Base-by-base conservation (phyloP, 2,797 vertebrate genomes). In the Mycteria americana region DNA sequence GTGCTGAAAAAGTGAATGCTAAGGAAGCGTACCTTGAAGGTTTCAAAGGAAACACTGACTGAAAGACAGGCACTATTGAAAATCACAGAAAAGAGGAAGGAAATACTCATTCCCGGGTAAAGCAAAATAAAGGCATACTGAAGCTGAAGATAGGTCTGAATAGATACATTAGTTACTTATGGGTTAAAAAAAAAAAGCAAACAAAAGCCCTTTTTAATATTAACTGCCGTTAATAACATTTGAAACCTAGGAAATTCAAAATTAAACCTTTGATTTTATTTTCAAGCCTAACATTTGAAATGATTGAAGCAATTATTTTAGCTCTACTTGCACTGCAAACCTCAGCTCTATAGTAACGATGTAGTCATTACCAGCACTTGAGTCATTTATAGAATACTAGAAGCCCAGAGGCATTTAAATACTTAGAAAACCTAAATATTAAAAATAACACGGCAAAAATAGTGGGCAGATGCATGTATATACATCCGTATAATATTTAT, bases 321-420 rank as follows among this genome's bases (percentile, higher is more conserved):
- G 73, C 53, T 88, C 65, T 45, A 68, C 92, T 91, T 89, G 82
- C 80, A 79, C 89, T 94, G 87, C 91, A 95, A 95, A 94, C 60
- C 82, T 84, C 91, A 93, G 94, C 94, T 95, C 85, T 86, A 69
- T 11, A 91, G 93, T 86, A 96, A 88, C 16, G 57, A 93, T 35
- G 73, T 7, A 97, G 81, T 92, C 82, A 94, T 95, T 95, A 95
- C 82, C 54, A 93, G 63, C 76, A 88, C 75, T 92, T 35, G 31
- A 93, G 82, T 86, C 64, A 92, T 93, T 96, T 92, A 92, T 45
- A 89, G 89, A 84, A 37, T 70, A 85, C 91, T 84, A 65, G 75
- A 91, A 97, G 69, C 91, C 94, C 85, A 96, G 69, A 96, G 91
- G 92, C 89, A 95, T 93, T 91, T 84, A 84, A 96, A 94, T 70